Percentiles rank a stretch among this genome's conserved stretches.
These are phyloP conservation scores for Chironomus tentans DNA, from an alignment of 2,888 invertebrate genomes.

Conservation along the genomic window DNA sequence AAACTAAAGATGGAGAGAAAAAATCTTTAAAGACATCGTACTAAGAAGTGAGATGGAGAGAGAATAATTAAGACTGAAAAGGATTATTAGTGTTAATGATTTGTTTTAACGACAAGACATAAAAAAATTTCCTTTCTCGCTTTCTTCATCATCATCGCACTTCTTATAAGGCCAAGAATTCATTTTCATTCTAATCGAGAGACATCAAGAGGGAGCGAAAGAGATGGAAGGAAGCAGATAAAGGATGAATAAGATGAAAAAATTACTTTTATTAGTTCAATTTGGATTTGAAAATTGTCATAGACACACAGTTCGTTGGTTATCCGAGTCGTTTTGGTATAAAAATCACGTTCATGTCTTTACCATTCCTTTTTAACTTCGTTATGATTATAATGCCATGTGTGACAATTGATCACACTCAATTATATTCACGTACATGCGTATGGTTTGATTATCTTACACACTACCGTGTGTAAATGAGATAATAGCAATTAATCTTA, in stretches of 20 bases:
- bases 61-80: conserved; percentile 11
- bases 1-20: background rate
- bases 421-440: no score
- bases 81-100: conserved; percentile 24
- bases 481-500: no score
- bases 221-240: background rate
- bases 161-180: background rate
- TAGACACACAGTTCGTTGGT: background rate
- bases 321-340: background rate
- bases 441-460: no score
- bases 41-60: background rate
- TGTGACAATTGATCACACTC: conserved; percentile 9
- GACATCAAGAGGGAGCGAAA: background rate
- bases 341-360: conserved; percentile 6
- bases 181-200: background rate
- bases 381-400: conserved; percentile 11
- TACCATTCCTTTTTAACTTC: background rate
- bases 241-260: background rate
- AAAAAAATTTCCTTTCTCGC: background rate
- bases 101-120: conserved; percentile 17
- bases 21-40: background rate
- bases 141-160: background rate
- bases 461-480: no score
- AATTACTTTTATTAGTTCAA: conserved; percentile 15
- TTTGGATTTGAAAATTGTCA: background rate